phyloP scores from a whole-genome alignment of 2,797 vertebrate genomes.

The Sciurus carolinensis region DNA sequence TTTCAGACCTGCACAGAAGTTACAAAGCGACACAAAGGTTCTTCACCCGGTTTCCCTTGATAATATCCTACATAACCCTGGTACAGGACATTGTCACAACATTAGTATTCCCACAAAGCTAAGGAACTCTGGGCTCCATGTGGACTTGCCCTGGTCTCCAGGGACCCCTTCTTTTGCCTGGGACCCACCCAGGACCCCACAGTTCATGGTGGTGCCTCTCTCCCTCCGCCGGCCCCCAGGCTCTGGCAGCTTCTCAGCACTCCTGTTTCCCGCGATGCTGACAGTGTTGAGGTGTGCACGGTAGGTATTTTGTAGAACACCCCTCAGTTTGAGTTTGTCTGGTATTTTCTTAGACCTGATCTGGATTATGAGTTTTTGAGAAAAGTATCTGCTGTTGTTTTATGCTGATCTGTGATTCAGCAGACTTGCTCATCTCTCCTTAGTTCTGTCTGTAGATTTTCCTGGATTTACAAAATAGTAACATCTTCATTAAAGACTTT shows the following conservation, averaged over 20 bases:
- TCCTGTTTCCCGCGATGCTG: not conserved
- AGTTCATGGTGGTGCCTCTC: not conserved
- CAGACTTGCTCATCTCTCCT: not conserved
- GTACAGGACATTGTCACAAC: not conserved
- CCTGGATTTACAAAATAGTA: not conserved
- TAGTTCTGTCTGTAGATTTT: slow-evolving; percentile 36
- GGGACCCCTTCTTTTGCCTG: not conserved
- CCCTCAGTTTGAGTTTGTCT: not conserved
- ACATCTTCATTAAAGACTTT: not conserved
- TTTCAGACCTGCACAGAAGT: not conserved
- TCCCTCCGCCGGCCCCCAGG: not conserved
- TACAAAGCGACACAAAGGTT: slow-evolving; percentile 44
- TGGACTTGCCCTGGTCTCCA: not conserved
- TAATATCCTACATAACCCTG: not conserved
- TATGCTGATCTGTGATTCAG: not conserved
- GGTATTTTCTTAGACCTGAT: slow-evolving; percentile 5
- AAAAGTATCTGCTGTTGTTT: slow-evolving; percentile 12
- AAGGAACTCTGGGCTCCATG: not conserved
- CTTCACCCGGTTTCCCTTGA: not conserved
- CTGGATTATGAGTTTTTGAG: not conserved
- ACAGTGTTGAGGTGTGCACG: not conserved
- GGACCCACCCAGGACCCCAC: not conserved
- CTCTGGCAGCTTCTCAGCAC: not conserved
- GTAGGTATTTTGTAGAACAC: not conserved
- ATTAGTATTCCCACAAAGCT: not conserved